Conservation (phyloP, 2,113 vertebrate species). For the Aythya baeri region DNA sequence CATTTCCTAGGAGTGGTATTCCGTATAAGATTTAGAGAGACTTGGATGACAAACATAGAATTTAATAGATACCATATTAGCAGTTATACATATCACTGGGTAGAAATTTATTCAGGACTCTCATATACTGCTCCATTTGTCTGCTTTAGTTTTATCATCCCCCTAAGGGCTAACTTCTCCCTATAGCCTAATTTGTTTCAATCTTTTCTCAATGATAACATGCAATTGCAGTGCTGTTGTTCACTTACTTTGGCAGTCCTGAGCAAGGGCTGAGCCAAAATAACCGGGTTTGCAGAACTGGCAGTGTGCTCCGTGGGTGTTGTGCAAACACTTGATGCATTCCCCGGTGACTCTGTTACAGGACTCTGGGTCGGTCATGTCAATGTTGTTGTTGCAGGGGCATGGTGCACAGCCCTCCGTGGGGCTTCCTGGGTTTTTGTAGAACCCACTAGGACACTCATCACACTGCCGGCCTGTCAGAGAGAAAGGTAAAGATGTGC, state of each 20-base stretch:
- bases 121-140: background rate
- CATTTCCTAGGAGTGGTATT: background rate
- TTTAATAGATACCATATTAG: background rate
- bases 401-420: conserved; percentile 75
- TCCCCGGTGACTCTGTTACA: conserved; percentile 81
- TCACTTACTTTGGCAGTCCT: conserved; percentile 84
- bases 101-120: background rate
- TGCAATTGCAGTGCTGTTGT: background rate
- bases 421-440: conserved; percentile 68
- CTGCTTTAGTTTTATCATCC: background rate
- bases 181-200: background rate
- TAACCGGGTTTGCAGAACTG: conserved; percentile 85
- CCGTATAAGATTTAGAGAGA: background rate
- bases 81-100: background rate
- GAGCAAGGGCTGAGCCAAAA: conserved; percentile 83
- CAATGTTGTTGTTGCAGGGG: conserved; percentile 85
- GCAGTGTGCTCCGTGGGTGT: conserved; percentile 82
- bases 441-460: conserved; percentile 83
- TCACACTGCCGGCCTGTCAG: conserved; percentile 81
- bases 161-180: background rate
- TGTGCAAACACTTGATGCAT: conserved; percentile 84
- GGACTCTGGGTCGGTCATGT: conserved; percentile 74
- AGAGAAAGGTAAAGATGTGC: background rate
- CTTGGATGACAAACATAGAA: background rate
- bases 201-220: background rate